phyloP scores from a whole-genome alignment of 2,888 invertebrate species.

The Leptura quadrifasciata region DNA sequence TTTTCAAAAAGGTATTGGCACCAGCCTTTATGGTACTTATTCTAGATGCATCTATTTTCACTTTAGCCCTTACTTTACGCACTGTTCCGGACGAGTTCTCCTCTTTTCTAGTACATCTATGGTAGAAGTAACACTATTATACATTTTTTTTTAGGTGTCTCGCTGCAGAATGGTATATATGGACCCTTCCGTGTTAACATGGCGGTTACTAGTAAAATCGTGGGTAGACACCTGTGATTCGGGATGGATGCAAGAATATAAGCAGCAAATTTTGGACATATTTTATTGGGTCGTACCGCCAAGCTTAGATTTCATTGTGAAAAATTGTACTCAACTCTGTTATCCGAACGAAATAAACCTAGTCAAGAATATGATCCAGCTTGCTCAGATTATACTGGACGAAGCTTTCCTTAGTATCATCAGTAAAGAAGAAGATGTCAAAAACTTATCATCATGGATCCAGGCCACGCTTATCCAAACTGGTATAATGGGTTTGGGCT shows the following conservation, averaged over 20 bases:
- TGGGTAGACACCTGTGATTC: conserved; percentile 70
- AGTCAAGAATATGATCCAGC: conserved; percentile 68
- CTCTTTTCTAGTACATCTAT: no score
- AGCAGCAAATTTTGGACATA: conserved; percentile 68
- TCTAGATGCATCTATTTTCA: no score
- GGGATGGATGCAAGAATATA: conserved; percentile 60
- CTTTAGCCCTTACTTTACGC: no score
- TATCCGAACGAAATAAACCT: conserved; percentile 69
- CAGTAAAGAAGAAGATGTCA: conserved; percentile 69
- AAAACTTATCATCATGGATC: conserved; percentile 74
- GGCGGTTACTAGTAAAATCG: conserved; percentile 75
- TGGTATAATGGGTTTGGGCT: conserved; percentile 88
- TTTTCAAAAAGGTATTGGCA: no score
- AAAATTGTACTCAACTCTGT: conserved; percentile 72
- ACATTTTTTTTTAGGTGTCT: conserved; percentile 72
- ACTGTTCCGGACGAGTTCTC: no score
- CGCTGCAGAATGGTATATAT: conserved; percentile 81
- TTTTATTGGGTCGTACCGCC: conserved; percentile 78
- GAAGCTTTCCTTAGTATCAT: conserved; percentile 64
- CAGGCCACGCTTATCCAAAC: conserved; percentile 76
- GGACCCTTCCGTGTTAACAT: conserved; percentile 76
- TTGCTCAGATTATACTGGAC: conserved; percentile 69
- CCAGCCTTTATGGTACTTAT: no score
- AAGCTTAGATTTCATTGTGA: conserved; percentile 75
- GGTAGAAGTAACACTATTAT: no score